These are phyloP conservation scores for Polyploca ridens DNA, from an alignment of 2,888 invertebrate genomes.

Conservation along the genomic window DNA sequence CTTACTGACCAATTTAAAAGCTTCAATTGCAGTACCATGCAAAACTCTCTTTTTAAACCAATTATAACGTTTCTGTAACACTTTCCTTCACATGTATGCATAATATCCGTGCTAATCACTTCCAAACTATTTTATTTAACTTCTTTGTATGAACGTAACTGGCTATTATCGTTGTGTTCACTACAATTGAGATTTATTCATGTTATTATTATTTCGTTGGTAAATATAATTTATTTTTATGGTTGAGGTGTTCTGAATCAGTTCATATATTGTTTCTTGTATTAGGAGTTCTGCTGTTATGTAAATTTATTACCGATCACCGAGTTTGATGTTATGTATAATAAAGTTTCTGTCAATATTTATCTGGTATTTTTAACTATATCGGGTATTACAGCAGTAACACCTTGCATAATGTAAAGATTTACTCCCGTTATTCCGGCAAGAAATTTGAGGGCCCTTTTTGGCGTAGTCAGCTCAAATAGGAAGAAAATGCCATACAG, in stretches of 20 bases:
- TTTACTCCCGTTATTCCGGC: too few relatives aligned
- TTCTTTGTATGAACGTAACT: neutral
- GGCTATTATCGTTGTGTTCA: neutral
- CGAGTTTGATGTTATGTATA: too few relatives aligned
- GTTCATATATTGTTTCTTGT: too few relatives aligned
- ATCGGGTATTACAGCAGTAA: too few relatives aligned
- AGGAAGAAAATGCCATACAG: too few relatives aligned
- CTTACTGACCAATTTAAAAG: neutral
- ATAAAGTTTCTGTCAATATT: too few relatives aligned
- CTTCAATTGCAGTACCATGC: neutral
- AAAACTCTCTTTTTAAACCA: neutral
- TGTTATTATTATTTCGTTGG: neutral
- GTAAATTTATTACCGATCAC: too few relatives aligned
- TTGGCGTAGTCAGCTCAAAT: too few relatives aligned
- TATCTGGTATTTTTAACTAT: too few relatives aligned
- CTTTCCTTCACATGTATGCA: slow-evolving; percentile 36
- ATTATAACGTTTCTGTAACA: slow-evolving; percentile 21
- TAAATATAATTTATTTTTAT: neutral
- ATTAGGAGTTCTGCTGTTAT: too few relatives aligned
- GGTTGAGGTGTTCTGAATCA: neutral
- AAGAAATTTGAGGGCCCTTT: too few relatives aligned
- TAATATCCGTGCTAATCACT: slow-evolving; percentile 38
- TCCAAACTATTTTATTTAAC: slow-evolving; percentile 21
- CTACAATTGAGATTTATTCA: neutral
- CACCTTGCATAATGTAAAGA: too few relatives aligned